phyloP scores from a whole-genome alignment of 2,797 vertebrate genomes.

The Anas georgica region DNA sequence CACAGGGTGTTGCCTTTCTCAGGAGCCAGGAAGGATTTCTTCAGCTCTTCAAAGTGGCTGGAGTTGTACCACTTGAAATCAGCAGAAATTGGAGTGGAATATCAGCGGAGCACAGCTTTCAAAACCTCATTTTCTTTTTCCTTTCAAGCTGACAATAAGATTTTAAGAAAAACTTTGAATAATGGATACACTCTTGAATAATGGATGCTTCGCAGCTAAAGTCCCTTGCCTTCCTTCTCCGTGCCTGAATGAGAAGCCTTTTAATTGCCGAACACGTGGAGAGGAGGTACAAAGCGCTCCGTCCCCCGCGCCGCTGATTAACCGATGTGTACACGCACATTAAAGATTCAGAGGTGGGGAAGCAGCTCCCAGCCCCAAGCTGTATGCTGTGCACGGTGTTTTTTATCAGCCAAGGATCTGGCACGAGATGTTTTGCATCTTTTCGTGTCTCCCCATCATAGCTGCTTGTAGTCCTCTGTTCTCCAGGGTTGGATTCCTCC shows the following conservation, averaged over 20 bases:
- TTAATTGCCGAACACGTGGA: constrained; percentile 56
- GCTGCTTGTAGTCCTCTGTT: background rate
- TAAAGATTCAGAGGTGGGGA: constrained; percentile 58
- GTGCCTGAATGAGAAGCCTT: constrained; percentile 60
- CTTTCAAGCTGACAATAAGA: constrained; percentile 64
- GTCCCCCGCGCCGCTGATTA: constrained; percentile 48
- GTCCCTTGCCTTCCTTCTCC: constrained; percentile 61
- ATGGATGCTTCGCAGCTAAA: constrained; percentile 50
- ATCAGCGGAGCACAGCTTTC: constrained; percentile 44
- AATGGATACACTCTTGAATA: constrained; percentile 71
- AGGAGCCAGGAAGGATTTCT: background rate
- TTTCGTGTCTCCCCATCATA: background rate
- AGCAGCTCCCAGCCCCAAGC: background rate
- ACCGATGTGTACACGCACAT: constrained; percentile 17
- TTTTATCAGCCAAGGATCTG: constrained; percentile 27
- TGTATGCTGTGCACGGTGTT: background rate
- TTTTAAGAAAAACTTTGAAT: constrained; percentile 68
- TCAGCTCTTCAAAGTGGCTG: constrained; percentile 6
- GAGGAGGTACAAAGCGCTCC: constrained; percentile 53
- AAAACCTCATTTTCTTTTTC: constrained; percentile 57
- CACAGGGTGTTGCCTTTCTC: background rate
- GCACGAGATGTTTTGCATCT: background rate
- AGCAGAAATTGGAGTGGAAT: constrained; percentile 35
- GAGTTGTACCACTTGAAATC: constrained; percentile 41
- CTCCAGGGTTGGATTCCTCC: background rate